phyloP scores from a whole-genome alignment of 2,113 vertebrate species.

The Saguinus midas region DNA sequence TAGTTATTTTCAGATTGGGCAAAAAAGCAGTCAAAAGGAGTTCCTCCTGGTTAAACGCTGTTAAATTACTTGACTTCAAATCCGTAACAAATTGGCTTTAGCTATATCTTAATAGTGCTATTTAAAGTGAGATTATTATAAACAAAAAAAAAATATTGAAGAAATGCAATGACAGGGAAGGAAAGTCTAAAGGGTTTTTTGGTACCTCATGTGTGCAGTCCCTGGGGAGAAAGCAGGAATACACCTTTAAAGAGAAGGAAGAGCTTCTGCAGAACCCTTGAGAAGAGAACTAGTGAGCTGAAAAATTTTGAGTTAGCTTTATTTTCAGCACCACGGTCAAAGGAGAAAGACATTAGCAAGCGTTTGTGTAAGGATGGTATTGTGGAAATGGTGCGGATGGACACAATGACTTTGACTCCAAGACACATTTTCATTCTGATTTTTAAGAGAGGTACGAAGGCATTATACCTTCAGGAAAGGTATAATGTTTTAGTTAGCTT shows the following conservation, averaged over 20 bases:
- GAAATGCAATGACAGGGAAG: background rate
- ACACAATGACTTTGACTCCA: slow-evolving; percentile 27
- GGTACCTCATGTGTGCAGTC: background rate
- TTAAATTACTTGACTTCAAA: background rate
- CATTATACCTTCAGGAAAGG: slow-evolving; percentile 50
- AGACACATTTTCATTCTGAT: slow-evolving; percentile 15
- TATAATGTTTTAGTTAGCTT: slow-evolving; percentile 69
- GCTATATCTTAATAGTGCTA: background rate
- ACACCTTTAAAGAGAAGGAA: background rate
- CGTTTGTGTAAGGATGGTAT: background rate
- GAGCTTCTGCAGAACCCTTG: background rate
- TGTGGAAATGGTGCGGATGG: background rate
- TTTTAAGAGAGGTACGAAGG: slow-evolving; percentile 54
- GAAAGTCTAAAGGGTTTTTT: background rate
- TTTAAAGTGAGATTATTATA: background rate
- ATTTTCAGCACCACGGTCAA: background rate
- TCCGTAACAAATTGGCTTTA: background rate
- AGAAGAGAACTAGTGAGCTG: background rate
- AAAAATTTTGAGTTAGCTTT: background rate
- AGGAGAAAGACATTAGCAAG: background rate
- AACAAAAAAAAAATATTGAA: background rate
- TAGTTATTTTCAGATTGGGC: background rate
- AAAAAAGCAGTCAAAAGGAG: background rate
- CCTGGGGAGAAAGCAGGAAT: fast-evolving
- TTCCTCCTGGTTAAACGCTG: background rate